Conservation (phyloP, 2,888 invertebrate species). For the Amaurobius ferox region DNA sequence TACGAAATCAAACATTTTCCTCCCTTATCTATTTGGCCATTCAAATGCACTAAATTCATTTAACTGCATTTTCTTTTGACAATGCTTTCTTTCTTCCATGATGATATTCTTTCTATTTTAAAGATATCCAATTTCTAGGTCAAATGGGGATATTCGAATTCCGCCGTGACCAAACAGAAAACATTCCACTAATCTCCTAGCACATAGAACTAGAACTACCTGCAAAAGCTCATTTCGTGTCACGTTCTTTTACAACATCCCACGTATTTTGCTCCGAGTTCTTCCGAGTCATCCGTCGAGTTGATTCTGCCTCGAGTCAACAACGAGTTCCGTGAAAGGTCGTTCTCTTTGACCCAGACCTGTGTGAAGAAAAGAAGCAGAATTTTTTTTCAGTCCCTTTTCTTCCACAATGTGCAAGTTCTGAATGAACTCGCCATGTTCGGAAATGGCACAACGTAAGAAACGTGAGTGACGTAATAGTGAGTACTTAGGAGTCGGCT, state of each 20-base stretch:
- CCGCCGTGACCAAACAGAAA: not conserved
- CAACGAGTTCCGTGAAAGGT: slow-evolving; percentile 53
- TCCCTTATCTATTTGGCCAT: too few species aligned
- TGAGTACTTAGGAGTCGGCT: too few species aligned
- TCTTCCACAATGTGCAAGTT: not conserved
- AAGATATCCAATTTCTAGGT: not conserved
- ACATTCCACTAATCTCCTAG: not conserved
- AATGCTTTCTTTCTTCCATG: not conserved
- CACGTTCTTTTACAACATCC: slow-evolving; percentile 20
- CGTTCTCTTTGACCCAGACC: slow-evolving; percentile 51
- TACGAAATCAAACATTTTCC: too few species aligned
- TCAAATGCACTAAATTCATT: too few species aligned
- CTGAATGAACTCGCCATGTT: too few species aligned
- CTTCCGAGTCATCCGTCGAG: not conserved
- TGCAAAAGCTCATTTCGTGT: not conserved
- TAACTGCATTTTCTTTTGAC: not conserved
- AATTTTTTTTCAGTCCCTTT: not conserved
- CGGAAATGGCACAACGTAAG: too few species aligned
- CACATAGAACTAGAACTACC: not conserved
- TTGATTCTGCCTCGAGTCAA: not conserved
- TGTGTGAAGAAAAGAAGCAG: not conserved
- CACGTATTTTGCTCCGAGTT: slow-evolving; percentile 22
- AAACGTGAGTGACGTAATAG: too few species aligned
- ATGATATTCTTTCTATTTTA: not conserved
- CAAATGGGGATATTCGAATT: not conserved